phyloP scores from a whole-genome alignment of 2,888 invertebrate genomes.

The Pocota personata region DNA sequence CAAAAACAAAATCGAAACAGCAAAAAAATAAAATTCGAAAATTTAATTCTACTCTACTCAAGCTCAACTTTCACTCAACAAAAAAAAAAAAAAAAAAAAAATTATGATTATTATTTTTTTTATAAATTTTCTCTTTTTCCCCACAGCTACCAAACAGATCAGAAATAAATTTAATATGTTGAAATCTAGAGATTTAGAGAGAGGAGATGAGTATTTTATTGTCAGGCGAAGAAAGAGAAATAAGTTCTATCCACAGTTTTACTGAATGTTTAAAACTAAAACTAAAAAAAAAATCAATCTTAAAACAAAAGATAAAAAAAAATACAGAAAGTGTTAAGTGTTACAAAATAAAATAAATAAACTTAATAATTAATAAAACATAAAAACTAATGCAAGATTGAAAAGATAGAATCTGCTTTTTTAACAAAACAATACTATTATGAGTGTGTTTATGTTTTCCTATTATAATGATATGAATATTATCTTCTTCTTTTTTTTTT shows the following conservation, averaged over 20 bases:
- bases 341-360: conserved; percentile 21
- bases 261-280: conserved; percentile 19
- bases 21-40: not conserved
- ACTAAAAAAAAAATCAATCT: conserved; percentile 1
- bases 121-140: conserved; percentile 71
- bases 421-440: conserved; percentile 32
- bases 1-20: conserved; percentile 10
- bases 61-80: conserved; percentile 58
- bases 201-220: conserved; percentile 72
- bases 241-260: conserved; percentile 65
- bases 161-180: conserved; percentile 73
- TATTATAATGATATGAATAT: conserved; percentile 37
- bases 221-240: conserved; percentile 73
- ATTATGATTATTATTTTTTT: conserved; percentile 71
- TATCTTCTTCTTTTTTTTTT: not conserved
- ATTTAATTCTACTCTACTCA: conserved; percentile 36
- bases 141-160: conserved; percentile 74
- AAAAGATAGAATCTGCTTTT: conserved; percentile 52
- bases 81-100: conserved; percentile 44
- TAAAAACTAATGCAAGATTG: conserved; percentile 29
- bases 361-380: conserved; percentile 27
- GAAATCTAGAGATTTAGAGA: conserved; percentile 72
- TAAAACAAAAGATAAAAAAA: not conserved
- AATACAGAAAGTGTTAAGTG: conserved; percentile 42
- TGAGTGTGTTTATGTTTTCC: conserved; percentile 66